phyloP scores from a whole-genome alignment of 2,888 invertebrate species.

The Polylopha cassiicola region DNA sequence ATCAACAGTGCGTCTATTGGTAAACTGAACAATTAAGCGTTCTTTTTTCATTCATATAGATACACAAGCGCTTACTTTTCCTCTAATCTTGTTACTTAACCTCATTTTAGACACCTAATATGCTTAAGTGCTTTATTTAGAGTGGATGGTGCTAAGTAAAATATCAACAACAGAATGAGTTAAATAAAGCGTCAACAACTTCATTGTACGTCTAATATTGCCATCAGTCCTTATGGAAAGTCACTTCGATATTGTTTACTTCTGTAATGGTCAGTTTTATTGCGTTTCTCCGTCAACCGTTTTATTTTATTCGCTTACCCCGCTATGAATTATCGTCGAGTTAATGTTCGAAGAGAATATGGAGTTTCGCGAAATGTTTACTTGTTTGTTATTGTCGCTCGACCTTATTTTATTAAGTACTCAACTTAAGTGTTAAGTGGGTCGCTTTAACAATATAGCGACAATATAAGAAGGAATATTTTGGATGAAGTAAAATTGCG shows the following conservation, averaged over 20 bases:
- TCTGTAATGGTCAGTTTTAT: constrained; percentile 66
- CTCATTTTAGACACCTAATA: too few species aligned
- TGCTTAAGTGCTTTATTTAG: too few species aligned
- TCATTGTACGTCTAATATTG: too few species aligned
- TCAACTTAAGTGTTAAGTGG: constrained; percentile 1
- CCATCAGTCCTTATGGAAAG: constrained; percentile 2
- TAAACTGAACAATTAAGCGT: too few species aligned
- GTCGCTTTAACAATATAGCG: background rate
- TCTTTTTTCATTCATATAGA: too few species aligned
- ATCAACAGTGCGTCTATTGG: too few species aligned
- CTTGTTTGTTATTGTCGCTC: constrained; percentile 9
- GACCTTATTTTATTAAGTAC: background rate
- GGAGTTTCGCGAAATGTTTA: constrained; percentile 14
- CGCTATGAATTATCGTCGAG: constrained; percentile 36
- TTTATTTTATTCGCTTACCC: constrained; percentile 48
- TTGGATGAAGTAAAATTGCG: too few species aligned
- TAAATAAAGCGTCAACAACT: too few species aligned
- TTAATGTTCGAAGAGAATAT: constrained; percentile 37
- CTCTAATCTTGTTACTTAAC: too few species aligned
- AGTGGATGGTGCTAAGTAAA: too few species aligned
- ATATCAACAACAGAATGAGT: too few species aligned
- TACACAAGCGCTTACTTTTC: too few species aligned
- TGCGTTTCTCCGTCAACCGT: constrained; percentile 51
- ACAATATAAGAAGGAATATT: background rate
- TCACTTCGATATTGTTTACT: constrained; percentile 64